Evolutionary conservation across 2,797 vertebrate genomes (phyloP).

Genomic region (Paratrypauchen microcephalus): DNA sequence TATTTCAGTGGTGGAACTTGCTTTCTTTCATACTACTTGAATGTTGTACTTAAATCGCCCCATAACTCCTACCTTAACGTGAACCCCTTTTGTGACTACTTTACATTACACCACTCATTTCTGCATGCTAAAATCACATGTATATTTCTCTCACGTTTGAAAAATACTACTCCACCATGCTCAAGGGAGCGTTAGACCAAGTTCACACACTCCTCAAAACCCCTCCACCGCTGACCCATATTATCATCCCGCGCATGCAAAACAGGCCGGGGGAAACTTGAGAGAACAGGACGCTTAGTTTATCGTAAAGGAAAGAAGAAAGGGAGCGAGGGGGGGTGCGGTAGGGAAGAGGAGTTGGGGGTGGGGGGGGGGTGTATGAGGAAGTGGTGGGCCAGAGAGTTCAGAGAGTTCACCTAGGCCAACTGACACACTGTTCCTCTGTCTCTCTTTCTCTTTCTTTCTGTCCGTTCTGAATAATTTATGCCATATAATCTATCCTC

Average conservation of each 20-base stretch:
- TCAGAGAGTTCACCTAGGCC: constrained; percentile 63
- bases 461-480: constrained; percentile 67
- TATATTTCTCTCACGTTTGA: constrained; percentile 2
- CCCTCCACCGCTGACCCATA: constrained; percentile 36
- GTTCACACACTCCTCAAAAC: constrained; percentile 28
- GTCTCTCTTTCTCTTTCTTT: constrained; percentile 25
- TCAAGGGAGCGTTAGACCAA: background rate
- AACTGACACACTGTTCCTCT: constrained; percentile 56
- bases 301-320: constrained; percentile 46
- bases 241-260: constrained; percentile 45
- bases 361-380: constrained; percentile 32
- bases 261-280: constrained; percentile 60
- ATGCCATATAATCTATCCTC: constrained; percentile 71
- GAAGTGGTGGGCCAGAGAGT: constrained; percentile 62
- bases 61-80: background rate
- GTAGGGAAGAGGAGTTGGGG: constrained; percentile 43
- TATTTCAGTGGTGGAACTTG: background rate
- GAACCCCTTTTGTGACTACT: background rate
- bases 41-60: background rate
- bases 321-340: constrained; percentile 15
- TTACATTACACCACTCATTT: background rate
- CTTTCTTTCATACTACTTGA: background rate
- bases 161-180: background rate
- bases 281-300: constrained; percentile 54
- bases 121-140: background rate